These are phyloP conservation scores for Drosophila pseudotalamancana DNA, from an alignment of 2,888 invertebrate genomes.

Conservation along the genomic window DNA sequence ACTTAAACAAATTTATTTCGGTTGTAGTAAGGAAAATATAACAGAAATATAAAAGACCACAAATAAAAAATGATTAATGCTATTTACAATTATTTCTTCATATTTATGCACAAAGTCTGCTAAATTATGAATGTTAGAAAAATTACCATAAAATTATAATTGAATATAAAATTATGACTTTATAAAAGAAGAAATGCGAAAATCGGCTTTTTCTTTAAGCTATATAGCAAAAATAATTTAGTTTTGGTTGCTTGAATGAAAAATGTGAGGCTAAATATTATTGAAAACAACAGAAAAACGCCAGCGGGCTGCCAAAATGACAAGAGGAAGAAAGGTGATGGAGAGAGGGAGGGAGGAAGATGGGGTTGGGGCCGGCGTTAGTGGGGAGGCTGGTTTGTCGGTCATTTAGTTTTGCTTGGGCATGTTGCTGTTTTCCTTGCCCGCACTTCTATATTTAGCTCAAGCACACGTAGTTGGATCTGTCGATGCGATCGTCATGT, in stretches of 20 bases:
- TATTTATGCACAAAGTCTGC: background rate
- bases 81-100: background rate
- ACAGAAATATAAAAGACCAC: too few relatives aligned
- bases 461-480: constrained; percentile 76
- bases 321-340: background rate
- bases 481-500: constrained; percentile 59
- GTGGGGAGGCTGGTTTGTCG: constrained; percentile 33
- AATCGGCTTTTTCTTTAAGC: too few relatives aligned
- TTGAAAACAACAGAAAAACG: constrained; percentile 59
- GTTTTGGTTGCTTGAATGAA: constrained; percentile 43
- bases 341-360: background rate
- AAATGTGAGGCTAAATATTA: constrained; percentile 63
- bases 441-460: constrained; percentile 62
- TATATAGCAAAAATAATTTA: background rate
- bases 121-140: background rate
- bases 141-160: background rate
- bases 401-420: constrained; percentile 54
- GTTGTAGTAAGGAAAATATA: too few relatives aligned
- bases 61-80: too few relatives aligned
- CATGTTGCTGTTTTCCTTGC: constrained; percentile 55
- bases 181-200: too few relatives aligned
- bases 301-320: constrained; percentile 40
- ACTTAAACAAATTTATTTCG: background rate
- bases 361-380: constrained; percentile 1
- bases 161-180: background rate